Percentiles rank a stretch among this genome's conserved stretches.
These are phyloP conservation scores for Gyrodactylus bullatarudis DNA, from an alignment of 1,140 invertebrate genomes.

Conservation along the genomic window DNA sequence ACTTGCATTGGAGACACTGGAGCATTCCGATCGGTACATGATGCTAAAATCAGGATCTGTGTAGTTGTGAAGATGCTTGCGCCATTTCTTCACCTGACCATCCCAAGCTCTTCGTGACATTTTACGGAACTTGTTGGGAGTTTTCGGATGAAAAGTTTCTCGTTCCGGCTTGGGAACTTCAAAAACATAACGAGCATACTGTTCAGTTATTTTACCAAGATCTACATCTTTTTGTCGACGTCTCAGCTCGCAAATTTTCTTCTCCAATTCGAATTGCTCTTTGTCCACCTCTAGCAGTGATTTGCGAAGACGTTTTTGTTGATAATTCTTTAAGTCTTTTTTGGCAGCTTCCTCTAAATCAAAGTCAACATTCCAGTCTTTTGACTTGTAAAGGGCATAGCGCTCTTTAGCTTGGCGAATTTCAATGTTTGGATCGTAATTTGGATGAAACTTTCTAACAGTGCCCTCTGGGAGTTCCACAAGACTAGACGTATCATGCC, in stretches of 20 bases:
- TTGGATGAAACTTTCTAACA: background rate
- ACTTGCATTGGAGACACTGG: background rate
- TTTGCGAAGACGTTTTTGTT: background rate
- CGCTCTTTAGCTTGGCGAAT: background rate
- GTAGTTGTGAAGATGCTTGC: constrained; percentile 43
- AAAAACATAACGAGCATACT: constrained; percentile 41
- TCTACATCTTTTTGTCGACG: constrained; percentile 65
- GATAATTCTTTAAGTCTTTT: background rate
- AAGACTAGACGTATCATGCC: background rate
- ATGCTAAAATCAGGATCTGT: constrained; percentile 20
- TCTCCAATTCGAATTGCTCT: constrained; percentile 14
- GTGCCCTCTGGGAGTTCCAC: background rate
- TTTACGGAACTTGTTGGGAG: constrained; percentile 46
- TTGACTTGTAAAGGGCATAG: background rate
- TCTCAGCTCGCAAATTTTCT: constrained; percentile 32
- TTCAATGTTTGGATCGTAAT: constrained; percentile 5
- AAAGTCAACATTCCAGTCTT: background rate
- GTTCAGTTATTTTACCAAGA: constrained; percentile 62
- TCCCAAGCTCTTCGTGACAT: constrained; percentile 64
- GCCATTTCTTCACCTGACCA: constrained; percentile 45
- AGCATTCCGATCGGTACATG: background rate
- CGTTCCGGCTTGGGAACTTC: constrained; percentile 32
- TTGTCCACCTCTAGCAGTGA: background rate
- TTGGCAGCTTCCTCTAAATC: background rate
- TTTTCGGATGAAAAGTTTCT: constrained; percentile 31